Percentiles rank a stretch among this genome's conserved stretches.
Conservation (phyloP, 2,113 vertebrate species). For the Meleagris gallopavo region DNA sequence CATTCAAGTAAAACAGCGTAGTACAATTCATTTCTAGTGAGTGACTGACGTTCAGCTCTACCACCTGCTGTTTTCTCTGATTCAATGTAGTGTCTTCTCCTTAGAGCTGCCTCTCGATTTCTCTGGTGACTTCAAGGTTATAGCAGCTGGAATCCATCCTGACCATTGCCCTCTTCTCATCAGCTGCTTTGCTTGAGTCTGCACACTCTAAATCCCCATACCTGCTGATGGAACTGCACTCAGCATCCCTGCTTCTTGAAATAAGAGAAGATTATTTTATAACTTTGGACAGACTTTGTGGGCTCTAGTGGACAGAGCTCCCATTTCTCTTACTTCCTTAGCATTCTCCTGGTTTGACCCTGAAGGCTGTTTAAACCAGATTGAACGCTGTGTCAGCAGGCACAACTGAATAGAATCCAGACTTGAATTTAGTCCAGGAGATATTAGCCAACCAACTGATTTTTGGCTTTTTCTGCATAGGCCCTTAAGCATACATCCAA, state of each 20-base stretch:
- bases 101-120: background rate
- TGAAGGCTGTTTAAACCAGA: background rate
- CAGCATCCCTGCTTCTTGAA: background rate
- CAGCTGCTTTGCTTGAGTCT: background rate
- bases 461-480: background rate
- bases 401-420: background rate
- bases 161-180: background rate
- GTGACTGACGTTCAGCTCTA: background rate
- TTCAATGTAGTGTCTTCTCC: background rate
- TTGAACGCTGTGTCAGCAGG: background rate
- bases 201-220: background rate
- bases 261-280: background rate
- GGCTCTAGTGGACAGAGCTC: background rate
- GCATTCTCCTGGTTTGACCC: background rate
- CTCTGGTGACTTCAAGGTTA: background rate
- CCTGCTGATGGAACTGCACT: background rate
- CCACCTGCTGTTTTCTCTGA: background rate
- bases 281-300: background rate
- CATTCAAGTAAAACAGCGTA: background rate
- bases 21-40: background rate
- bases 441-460: background rate
- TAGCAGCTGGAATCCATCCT: background rate
- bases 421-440: background rate
- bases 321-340: background rate
- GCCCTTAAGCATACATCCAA: background rate